A percentile compares a stretch with the other conserved stretches of the same genome.
Evolutionary conservation across 1,140 invertebrate genomes (phyloP).

Genomic region (Cotesia glomerata): DNA sequence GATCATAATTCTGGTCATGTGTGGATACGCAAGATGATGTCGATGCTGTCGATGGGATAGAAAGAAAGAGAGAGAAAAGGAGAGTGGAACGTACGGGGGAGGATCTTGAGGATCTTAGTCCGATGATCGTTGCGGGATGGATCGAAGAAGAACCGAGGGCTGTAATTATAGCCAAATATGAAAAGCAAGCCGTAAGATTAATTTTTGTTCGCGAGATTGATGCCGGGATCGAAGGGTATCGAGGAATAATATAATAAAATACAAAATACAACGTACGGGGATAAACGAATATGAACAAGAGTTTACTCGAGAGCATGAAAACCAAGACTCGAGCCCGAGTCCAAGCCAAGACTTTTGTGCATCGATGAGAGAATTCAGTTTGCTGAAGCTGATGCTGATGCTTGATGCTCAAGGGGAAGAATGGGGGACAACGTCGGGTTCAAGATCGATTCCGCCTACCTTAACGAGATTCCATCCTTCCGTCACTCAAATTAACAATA

Average conservation of each 20-base stretch:
- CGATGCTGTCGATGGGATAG: background rate
- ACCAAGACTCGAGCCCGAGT: slow-evolving; percentile 1
- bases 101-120: background rate
- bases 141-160: slow-evolving; percentile 43
- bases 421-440: slow-evolving; percentile 29
- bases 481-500: slow-evolving; percentile 58
- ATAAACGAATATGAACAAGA: slow-evolving; percentile 26
- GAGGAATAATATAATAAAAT: background rate
- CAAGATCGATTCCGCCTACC: slow-evolving; percentile 53
- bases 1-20: background rate
- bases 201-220: slow-evolving; percentile 60
- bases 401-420: slow-evolving; percentile 12
- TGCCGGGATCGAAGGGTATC: slow-evolving; percentile 58
- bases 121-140: slow-evolving; percentile 31
- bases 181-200: slow-evolving; percentile 56
- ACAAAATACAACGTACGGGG: no score
- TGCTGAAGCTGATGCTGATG: background rate
- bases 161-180: slow-evolving; percentile 64
- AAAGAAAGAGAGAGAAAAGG: background rate
- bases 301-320: slow-evolving; percentile 18
- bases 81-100: background rate
- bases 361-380: background rate
- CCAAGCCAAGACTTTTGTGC: no score
- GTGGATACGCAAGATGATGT: background rate
- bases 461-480: slow-evolving; percentile 61